phyloP scores from a whole-genome alignment of 2,113 vertebrate genomes.

The Vulpes lagopus region DNA sequence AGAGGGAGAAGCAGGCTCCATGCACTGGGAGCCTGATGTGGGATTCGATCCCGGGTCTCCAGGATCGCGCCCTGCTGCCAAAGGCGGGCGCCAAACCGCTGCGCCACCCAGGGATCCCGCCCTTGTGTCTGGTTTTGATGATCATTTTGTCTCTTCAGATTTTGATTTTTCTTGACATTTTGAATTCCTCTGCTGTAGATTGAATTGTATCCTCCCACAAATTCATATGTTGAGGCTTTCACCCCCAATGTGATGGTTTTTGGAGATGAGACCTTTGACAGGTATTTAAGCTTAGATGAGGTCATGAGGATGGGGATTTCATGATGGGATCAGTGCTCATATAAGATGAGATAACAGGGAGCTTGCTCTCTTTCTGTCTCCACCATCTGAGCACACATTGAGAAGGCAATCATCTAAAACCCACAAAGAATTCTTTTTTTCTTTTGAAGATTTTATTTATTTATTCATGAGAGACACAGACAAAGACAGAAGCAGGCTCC shows the following conservation, averaged over 20 bases:
- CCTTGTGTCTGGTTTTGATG: neutral
- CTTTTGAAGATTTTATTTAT: too few species aligned
- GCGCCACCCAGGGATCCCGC: too few species aligned
- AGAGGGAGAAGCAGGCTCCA: too few species aligned
- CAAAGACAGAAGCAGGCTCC: too few species aligned
- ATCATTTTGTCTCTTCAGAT: neutral
- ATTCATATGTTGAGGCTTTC: neutral
- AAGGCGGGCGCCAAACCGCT: too few species aligned
- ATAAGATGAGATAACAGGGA: neutral
- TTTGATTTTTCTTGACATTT: neutral
- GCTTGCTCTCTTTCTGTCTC: neutral
- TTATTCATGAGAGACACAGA: too few species aligned
- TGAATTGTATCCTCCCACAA: neutral
- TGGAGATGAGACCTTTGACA: neutral
- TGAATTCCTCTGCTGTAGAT: neutral
- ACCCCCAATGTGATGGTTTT: neutral
- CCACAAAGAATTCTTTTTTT: neutral
- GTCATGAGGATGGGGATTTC: neutral
- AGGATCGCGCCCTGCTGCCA: too few species aligned
- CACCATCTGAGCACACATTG: neutral
- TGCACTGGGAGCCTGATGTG: too few species aligned
- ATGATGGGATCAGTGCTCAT: neutral
- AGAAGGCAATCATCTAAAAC: neutral
- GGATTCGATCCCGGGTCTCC: too few species aligned
- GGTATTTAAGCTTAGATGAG: neutral